Evolutionary conservation across 2,797 vertebrate species (phyloP), one percentile per base, ranked within the genome.

Genomic region (Aythya fuligula): DNA sequence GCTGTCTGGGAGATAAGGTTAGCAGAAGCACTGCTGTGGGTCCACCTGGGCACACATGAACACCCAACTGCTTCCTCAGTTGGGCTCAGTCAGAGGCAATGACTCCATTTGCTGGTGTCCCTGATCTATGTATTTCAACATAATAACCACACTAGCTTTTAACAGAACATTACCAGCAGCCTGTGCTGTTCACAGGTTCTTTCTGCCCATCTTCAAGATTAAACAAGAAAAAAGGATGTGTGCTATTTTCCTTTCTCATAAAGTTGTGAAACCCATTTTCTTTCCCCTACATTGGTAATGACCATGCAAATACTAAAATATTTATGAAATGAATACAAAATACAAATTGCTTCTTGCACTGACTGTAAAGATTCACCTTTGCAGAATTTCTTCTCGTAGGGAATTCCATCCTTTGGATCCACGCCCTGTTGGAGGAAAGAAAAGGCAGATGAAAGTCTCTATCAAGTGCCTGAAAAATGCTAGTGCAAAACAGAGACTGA

Each of bases 331-430:
- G 1, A 78, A 53, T 39, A 20, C 13, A 24, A 60, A 66, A 79
- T 21, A 28, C n/a, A 51, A 8, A 8, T 20, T 24, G 11, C 25
- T 64, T 71, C 27, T 69, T 60, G 25, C n/a, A 73, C 25, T 61
- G 41, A 22, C n/a, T 34, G 38, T 43, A 80, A 85, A 51, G 16
- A 71, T 43, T 87, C 96, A 98, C 98, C 98, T 97, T 98, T 97
- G 93, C 98, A 98, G 95, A 98, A 98, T 88, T 98, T 98, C 93
- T 98, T 97, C 91, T 98, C 98, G 0, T 98, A 98, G 47, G 98
- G 97, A 87, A 98, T 93, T 72, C 97, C 98, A 45, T 98, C 98
- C 96, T 97, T 96, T 6, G 97, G 97, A 96, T 98, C 98, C 66
- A 98, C 72, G 4, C 98, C 98, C 98, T 98, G 96, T 89, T 64